Percentiles rank a stretch among this genome's conserved stretches.
phyloP scores from a whole-genome alignment of 2,888 invertebrate genomes.

The Drosophila parthenogenetica region DNA sequence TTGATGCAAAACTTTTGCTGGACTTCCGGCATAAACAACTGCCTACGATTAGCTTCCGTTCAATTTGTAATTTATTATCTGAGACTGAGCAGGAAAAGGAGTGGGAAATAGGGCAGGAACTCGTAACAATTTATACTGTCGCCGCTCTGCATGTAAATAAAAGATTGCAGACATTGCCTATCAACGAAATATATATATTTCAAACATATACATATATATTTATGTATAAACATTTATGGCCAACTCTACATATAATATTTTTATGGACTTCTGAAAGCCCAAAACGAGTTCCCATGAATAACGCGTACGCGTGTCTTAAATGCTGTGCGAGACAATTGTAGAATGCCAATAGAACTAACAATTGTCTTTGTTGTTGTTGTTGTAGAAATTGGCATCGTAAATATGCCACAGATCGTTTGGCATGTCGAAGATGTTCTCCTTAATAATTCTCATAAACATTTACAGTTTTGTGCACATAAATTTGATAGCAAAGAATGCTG shows the following conservation, averaged over 20 bases:
- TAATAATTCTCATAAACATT: conserved; percentile 57
- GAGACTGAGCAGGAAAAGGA: background rate
- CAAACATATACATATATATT: background rate
- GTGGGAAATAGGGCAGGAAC: background rate
- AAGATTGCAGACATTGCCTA: conserved; percentile 31
- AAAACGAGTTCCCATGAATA: conserved; percentile 4
- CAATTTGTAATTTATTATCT: conserved; percentile 64
- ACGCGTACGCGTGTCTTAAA: conserved; percentile 20
- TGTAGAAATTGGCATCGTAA: conserved; percentile 53
- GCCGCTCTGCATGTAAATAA: conserved; percentile 49
- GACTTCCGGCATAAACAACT: conserved; percentile 48
- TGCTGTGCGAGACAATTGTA: conserved; percentile 59
- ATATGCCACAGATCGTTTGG: conserved; percentile 50
- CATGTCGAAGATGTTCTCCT: conserved; percentile 29
- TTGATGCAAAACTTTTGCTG: conserved; percentile 26
- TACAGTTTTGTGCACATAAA: conserved; percentile 49
- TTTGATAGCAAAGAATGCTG: conserved; percentile 33
- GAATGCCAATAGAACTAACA: conserved; percentile 35
- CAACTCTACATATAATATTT: conserved; percentile 55
- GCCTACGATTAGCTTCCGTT: conserved; percentile 66
- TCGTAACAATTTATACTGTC: conserved; percentile 52
- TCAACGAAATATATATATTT: background rate
- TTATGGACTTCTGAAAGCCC: conserved; percentile 52
- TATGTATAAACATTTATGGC: conserved; percentile 43
- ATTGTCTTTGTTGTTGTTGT: conserved; percentile 19